Evolutionary conservation across 2,113 vertebrate genomes (phyloP).

Genomic region (Pardalotus punctatus): DNA sequence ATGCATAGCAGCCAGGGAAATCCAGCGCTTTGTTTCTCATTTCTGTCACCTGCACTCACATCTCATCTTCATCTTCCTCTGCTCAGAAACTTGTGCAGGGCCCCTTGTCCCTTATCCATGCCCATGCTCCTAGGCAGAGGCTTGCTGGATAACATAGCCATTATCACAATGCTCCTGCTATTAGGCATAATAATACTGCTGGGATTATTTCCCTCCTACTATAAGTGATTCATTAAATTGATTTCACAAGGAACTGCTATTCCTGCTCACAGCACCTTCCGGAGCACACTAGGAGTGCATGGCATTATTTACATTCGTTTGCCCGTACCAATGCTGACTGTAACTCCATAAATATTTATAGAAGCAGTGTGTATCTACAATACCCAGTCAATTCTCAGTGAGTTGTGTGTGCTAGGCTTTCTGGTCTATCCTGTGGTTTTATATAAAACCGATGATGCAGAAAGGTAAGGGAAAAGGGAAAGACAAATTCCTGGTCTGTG

Average conservation of each 20-base stretch:
- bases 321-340: neutral
- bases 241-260: neutral
- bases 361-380: neutral
- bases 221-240: conserved; percentile 31
- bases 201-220: neutral
- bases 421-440: neutral
- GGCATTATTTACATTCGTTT: neutral
- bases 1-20: neutral
- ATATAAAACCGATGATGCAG: neutral
- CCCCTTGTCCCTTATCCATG: neutral
- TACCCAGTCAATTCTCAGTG: neutral
- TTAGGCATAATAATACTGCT: neutral
- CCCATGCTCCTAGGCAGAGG: neutral
- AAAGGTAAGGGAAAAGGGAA: neutral
- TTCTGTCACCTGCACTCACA: neutral
- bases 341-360: conserved; percentile 48
- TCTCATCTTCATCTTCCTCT: neutral
- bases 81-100: neutral
- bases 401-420: neutral
- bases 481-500: neutral
- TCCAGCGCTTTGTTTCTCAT: neutral
- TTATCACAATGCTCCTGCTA: neutral
- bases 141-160: neutral
- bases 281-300: neutral
- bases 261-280: neutral